Conservation (phyloP, 2,113 vertebrate species). For the Gambusia holbrooki region DNA sequence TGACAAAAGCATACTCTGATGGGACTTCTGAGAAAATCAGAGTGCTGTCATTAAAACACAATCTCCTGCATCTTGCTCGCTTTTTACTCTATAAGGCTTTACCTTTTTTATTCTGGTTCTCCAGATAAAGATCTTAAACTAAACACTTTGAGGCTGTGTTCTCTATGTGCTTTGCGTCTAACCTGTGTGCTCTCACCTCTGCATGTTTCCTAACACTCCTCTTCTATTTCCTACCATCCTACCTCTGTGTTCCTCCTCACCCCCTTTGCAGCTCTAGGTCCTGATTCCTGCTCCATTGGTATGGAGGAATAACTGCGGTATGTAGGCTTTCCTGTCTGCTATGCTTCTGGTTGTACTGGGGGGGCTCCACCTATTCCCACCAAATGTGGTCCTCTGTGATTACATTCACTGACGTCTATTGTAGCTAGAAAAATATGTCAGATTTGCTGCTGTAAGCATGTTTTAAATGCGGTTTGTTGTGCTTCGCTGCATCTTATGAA, state of each 20-base stretch:
- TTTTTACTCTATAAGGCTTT: slow-evolving; percentile 4
- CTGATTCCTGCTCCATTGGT: slow-evolving; percentile 93
- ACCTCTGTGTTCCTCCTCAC: slow-evolving; percentile 52
- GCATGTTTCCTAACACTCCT: slow-evolving; percentile 56
- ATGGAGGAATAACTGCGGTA: slow-evolving; percentile 94
- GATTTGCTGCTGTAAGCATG: not conserved
- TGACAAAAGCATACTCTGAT: not conserved
- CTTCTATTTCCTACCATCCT: slow-evolving; percentile 75
- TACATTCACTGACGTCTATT: not conserved
- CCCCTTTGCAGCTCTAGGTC: slow-evolving; percentile 87
- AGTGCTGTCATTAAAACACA: not conserved
- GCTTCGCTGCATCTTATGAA: not conserved
- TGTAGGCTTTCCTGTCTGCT: slow-evolving; percentile 78
- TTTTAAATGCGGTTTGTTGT: not conserved
- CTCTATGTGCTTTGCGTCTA: slow-evolving; percentile 58
- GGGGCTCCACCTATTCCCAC: slow-evolving; percentile 4
- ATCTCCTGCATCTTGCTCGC: not conserved
- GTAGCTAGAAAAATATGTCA: not conserved
- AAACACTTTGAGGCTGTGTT: slow-evolving; percentile 27
- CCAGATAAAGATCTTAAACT: slow-evolving; percentile 21
- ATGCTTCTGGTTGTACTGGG: slow-evolving; percentile 38
- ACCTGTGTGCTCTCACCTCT: slow-evolving; percentile 63
- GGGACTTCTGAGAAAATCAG: not conserved
- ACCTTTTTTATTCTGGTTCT: slow-evolving; percentile 23
- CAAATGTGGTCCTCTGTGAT: slow-evolving; percentile 10